Conservation (phyloP, 2,888 invertebrate species). For the Agriopis aurantiaria region DNA sequence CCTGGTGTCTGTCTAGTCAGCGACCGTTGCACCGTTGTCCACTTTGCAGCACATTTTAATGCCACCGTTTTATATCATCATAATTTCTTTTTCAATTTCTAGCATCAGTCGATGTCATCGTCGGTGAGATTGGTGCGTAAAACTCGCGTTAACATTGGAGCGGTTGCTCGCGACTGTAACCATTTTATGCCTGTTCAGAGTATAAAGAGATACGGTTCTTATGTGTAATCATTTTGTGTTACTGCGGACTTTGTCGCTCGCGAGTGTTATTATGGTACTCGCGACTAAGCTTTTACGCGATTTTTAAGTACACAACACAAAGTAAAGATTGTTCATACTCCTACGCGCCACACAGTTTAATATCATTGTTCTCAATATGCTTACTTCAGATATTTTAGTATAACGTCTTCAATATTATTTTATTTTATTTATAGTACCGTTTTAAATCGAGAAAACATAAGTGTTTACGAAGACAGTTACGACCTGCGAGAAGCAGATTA, state of each 20-base stretch:
- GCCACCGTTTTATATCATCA: constrained; percentile 76
- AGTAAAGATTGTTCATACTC: constrained; percentile 27
- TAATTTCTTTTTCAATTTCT: constrained; percentile 84
- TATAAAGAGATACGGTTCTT: constrained; percentile 83
- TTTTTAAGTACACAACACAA: constrained; percentile 43
- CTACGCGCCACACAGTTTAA: constrained; percentile 1
- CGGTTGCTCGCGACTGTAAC: constrained; percentile 78
- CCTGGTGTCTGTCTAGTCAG: constrained; percentile 67
- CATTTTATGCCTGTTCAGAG: constrained; percentile 77
- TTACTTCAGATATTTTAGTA: background rate
- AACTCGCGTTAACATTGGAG: constrained; percentile 82
- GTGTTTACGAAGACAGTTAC: constrained; percentile 59
- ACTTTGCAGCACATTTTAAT: constrained; percentile 53
- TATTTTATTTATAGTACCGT: background rate
- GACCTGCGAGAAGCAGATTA: constrained; percentile 53
- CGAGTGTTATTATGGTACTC: constrained; percentile 73
- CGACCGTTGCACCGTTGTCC: constrained; percentile 41
- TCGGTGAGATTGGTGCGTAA: constrained; percentile 81
- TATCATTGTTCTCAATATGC: background rate
- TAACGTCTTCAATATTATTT: background rate
- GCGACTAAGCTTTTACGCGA: constrained; percentile 35
- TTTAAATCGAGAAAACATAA: constrained; percentile 52
- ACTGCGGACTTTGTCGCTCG: constrained; percentile 72
- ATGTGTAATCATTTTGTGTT: constrained; percentile 83
- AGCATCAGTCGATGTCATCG: constrained; percentile 61